These are phyloP conservation scores for Drosophila pseudoananassae DNA, from an alignment of 1,140 invertebrate genomes.

Conservation along the genomic window DNA sequence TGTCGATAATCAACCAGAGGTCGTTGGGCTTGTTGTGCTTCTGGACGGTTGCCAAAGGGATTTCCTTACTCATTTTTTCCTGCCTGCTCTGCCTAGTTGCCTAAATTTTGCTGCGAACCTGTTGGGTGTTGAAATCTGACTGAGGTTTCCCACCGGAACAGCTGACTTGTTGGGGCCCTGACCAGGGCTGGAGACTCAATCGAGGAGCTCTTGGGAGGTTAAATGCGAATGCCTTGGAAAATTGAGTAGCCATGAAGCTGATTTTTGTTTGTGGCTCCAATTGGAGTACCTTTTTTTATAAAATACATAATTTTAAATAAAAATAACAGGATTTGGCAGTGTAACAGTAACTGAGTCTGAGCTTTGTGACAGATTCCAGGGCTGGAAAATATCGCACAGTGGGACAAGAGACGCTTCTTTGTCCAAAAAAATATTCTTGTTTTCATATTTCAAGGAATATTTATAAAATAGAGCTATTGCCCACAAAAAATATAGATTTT, in stretches of 20 bases:
- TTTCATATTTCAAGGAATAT: too few species aligned
- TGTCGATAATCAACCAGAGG: constrained; percentile 87
- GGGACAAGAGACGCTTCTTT: not conserved
- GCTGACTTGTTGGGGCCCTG: not conserved
- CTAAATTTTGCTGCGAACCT: constrained; percentile 2
- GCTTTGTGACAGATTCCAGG: not conserved
- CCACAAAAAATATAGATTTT: too few species aligned
- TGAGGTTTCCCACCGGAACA: not conserved
- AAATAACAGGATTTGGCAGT: too few species aligned
- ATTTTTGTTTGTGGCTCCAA: not conserved
- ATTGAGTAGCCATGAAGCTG: not conserved
- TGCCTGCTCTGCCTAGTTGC: not conserved
- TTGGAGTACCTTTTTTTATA: not conserved
- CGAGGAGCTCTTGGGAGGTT: too few species aligned
- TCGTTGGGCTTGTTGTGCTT: constrained; percentile 85
- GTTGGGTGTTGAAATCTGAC: not conserved
- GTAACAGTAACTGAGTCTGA: too few species aligned
- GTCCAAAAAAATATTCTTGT: not conserved
- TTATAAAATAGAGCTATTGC: too few species aligned
- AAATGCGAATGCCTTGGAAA: too few species aligned
- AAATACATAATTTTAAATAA: too few species aligned
- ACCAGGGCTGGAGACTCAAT: not conserved
- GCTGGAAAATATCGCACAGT: not conserved
- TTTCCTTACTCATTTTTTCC: constrained; percentile 60
- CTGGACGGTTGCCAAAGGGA: constrained; percentile 85